Evolutionary conservation across 2,113 vertebrate genomes (phyloP).

Genomic region (Oncorhynchus masou): DNA sequence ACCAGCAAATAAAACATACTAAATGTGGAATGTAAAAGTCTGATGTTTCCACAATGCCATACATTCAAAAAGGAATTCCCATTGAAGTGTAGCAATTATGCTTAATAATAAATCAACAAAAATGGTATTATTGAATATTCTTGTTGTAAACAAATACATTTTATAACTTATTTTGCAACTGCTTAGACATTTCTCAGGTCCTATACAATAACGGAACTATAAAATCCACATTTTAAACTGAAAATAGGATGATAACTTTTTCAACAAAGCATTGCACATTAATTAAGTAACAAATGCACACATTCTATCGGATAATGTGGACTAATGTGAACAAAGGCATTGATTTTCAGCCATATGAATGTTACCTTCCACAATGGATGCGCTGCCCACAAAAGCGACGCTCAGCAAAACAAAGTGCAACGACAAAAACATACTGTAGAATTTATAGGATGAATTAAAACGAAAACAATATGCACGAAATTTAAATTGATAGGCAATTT

Average conservation of each 20-base stretch:
- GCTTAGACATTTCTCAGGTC: background rate
- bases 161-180: background rate
- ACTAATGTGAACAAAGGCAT: background rate
- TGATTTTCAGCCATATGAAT: background rate
- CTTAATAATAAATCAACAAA: background rate
- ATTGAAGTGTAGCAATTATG: background rate
- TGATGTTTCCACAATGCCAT: background rate
- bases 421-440: conserved; percentile 50
- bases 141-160: background rate
- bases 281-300: background rate
- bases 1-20: background rate
- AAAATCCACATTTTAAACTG: background rate
- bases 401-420: conserved; percentile 63
- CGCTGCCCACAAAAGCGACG: conserved; percentile 49
- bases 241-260: too few relatives aligned
- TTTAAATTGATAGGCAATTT: background rate
- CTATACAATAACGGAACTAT: background rate
- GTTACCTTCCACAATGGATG: conserved; percentile 57
- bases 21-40: background rate
- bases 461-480: conserved; percentile 10
- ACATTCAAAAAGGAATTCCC: background rate
- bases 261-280: background rate
- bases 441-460: conserved; percentile 30
- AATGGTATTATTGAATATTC: background rate
- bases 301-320: background rate